A percentile compares a stretch with the other conserved stretches of the same genome.
Conservation (phyloP, 2,113 vertebrate genomes). For the Bettongia penicillata region DNA sequence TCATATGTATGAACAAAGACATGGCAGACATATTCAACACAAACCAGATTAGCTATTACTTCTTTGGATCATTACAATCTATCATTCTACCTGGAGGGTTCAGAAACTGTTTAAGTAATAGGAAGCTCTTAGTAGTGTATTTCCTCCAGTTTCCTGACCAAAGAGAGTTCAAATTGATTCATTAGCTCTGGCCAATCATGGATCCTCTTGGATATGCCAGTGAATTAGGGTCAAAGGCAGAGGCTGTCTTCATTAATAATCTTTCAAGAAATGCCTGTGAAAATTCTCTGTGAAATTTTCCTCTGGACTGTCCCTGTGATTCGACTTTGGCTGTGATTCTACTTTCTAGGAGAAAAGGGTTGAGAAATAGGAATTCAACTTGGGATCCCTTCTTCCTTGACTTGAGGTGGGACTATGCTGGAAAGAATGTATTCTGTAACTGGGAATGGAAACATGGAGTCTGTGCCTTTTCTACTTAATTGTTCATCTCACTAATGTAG, state of each 20-base stretch:
- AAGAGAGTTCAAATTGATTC: constrained; percentile 6
- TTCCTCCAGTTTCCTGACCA: constrained; percentile 19
- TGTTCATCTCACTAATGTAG: background rate
- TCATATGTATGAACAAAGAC: background rate
- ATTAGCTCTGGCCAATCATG: constrained; percentile 4
- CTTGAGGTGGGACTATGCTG: background rate
- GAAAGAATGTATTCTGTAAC: background rate
- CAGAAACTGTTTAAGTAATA: constrained; percentile 20
- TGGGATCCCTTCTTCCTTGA: background rate
- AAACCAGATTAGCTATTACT: constrained; percentile 21
- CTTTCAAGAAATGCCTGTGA: constrained; percentile 21
- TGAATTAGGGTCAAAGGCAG: background rate
- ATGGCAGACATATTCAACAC: constrained; percentile 13
- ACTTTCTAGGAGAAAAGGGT: constrained; percentile 1
- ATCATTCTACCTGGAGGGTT: background rate
- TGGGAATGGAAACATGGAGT: background rate
- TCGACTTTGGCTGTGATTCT: background rate
- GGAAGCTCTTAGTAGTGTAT: background rate
- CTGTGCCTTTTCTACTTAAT: background rate
- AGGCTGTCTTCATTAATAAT: constrained; percentile 26
- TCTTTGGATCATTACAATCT: background rate
- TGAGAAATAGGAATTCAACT: background rate
- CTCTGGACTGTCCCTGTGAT: constrained; percentile 11
- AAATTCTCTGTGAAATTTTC: constrained; percentile 23
- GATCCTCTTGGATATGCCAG: constrained; percentile 12